Base-by-base conservation (phyloP, 1,140 invertebrate genomes). In the Olivierus martensii region DNA sequence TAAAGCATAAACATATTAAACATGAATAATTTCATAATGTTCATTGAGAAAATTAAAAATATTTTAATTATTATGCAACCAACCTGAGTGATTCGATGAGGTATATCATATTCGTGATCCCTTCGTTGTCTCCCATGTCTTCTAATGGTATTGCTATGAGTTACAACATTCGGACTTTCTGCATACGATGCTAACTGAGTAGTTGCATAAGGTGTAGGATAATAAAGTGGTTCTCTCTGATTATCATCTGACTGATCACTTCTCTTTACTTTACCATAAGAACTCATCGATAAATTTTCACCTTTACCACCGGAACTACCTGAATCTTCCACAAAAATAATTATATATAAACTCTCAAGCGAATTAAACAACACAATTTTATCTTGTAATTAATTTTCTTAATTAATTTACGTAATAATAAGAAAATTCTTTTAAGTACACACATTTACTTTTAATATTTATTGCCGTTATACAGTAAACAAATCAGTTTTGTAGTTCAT, bases 211-310 rank as follows among this genome's bases (percentile, higher is more conserved):
- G 56, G 56, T 17, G 51, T 53, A 2, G 56, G 56, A 17, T 58
- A 58, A 45, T 58, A 58, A n/a, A 58, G 28, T 35, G 52, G 49
- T 35, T 58, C 56, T 22, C 55, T 52, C 17, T 56, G 55, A 22
- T 49, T 49, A 18, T 56, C 55, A 10, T 56, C 55, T 1, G 55
- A 52, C 10, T 46, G 51, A 17, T 56, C 55, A 35, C 52, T 45
- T 21, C 53, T 36, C 17, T 58, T 58, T 10, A 55, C 52, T 52
- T 58, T 58, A 3, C 52, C 56, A 18, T 58, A 58, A 17, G 52
- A 53, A 15, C 48, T 52, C 56, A 58, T 58, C 12, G 56, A 58
- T 3, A 58, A 22, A n/a, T 53, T 58, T 36, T 58, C 56, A n/a
- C 51, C 56, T 53, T 58, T 58, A 7, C 56, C 56, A n/a, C 48